Base-by-base conservation (phyloP, 2,888 invertebrate species). In the Ectemnius cavifrons region DNA sequence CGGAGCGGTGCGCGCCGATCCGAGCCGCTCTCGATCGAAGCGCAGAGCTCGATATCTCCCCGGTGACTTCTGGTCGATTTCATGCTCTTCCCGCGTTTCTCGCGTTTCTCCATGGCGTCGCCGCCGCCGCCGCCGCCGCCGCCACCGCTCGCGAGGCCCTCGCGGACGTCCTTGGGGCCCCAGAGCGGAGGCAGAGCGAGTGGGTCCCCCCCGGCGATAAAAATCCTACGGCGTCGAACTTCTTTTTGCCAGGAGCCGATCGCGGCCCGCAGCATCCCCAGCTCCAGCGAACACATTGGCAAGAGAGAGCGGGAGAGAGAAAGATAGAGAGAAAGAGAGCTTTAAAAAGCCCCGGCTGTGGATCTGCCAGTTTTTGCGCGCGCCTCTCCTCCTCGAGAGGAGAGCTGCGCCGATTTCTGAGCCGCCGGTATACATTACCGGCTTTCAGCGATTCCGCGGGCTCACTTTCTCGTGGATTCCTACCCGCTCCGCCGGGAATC, bases 341-440 rank as follows among this genome's bases (percentile, higher is more conserved):
- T 79, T 82, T 81, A 78, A 81, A 82, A 82, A 81, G 37, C 80
- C 67, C 71, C 67, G 74, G 37, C 37, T 80, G 76, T 67, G 78
- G 78, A 78, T 76, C 82, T 60, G 82, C 82, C 71, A 80, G 82
- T 82, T 82, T 82, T 82, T 82, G 68, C 67, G 18, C 5, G 52
- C n/a, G 37, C 37, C 37, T 37, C 37, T 37, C 37, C 37, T 60
- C 78, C 47, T 67, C 56, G 52, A 52, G 52, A 16, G n/a, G n/a
- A 52, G 52, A 16, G 67, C 68, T 64, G 70, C 75, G 62, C 72
- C 79, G 69, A 72, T 79, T 79, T 71, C 67, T 11, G 70, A 66
- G 61, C 56, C 70, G 59, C 46, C 28, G 63, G 49, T 73, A 69
- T 65, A 58, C 63, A 71, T 71, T 75, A 46, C 20, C 57, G 56